Evolutionary conservation across 2,888 invertebrate genomes (phyloP).

Genomic region (Pyralis farinalis): DNA sequence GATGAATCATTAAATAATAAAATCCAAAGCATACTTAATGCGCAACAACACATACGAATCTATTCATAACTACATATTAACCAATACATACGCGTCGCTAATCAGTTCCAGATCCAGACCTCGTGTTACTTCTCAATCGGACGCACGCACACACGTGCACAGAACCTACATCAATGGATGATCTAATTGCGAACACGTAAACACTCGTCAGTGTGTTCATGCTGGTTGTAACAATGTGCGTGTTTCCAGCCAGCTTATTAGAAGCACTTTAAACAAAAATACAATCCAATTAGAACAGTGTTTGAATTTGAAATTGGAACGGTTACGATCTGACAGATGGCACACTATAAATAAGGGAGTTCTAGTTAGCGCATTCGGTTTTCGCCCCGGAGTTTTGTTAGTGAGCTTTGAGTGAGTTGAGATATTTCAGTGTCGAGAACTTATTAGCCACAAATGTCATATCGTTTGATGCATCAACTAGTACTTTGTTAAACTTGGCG

Average conservation of each 20-base stretch:
- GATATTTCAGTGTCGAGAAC: constrained; percentile 65
- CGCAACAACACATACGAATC: constrained; percentile 64
- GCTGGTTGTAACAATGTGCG: constrained; percentile 68
- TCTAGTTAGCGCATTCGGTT: constrained; percentile 53
- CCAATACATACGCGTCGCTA: constrained; percentile 66
- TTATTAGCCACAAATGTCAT: constrained; percentile 69
- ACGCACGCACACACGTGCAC: constrained; percentile 41
- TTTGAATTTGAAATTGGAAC: constrained; percentile 73
- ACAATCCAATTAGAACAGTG: constrained; percentile 75
- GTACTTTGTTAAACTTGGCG: constrained; percentile 70
- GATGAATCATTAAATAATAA: constrained; percentile 82
- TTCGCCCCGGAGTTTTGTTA: constrained; percentile 46
- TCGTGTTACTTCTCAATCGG: constrained; percentile 65
- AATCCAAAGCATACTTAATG: constrained; percentile 79
- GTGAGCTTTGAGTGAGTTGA: constrained; percentile 35
- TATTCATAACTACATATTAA: constrained; percentile 64
- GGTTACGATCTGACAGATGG: constrained; percentile 76
- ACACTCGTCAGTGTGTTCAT: constrained; percentile 69
- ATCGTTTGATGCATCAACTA: constrained; percentile 71
- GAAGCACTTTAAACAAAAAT: constrained; percentile 74
- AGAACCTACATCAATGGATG: constrained; percentile 66
- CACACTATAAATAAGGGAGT: constrained; percentile 69
- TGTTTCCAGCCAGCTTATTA: constrained; percentile 67
- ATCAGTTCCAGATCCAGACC: constrained; percentile 72
- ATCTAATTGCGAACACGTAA: constrained; percentile 76